Evolutionary conservation across 2,888 invertebrate genomes (phyloP), one percentile per base, ranked within the genome.

Genomic region (Oscheius myriophilus): DNA sequence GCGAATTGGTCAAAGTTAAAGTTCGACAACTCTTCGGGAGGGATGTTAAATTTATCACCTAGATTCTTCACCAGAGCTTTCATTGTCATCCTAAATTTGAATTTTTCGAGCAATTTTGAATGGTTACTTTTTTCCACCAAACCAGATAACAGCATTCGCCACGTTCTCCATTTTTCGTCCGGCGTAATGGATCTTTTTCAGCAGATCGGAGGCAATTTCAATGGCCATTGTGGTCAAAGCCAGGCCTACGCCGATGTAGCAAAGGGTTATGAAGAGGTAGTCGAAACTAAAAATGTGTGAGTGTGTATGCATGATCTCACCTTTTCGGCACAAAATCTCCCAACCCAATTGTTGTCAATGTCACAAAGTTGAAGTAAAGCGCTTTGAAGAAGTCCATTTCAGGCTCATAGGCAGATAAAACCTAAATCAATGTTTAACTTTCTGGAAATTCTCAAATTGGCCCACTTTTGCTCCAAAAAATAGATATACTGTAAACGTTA

Each of bases 381-480:
- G 83, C 84, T 41, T 80, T 80, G 76, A 84, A 84, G 69, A 82
- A 83, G 66, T 74, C 78, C 84, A 85, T 84, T 61, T 84, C 82
- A 23, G 80, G 82, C 58, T 85, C 85, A 69, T 84, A 85, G n/a
- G 74, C 72, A 14, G 80, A 76, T 42, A 81, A 64, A 55, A 76
- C 73, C 62, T 77, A 39, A 71, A n/a, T n/a, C n/a, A 67, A 14
- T 54, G 14, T 43, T 21, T 23, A 4, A n/a, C 1, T 16, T 51
- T 33, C 23, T 25, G 12, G n/a, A n/a, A 23, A 7, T n/a, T 33
- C 9, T 43, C 26, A 51, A n/a, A 63, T 21, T 12, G 33, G 21
- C 26, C 63, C 16, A 76, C 62, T 53, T 75, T 74, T 21, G 83
- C 82, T 11, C 84, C 84, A 33, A 79, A 67, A 11, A 81, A 46